These are phyloP conservation scores for Papilio xuthus DNA, from an alignment of 1,140 invertebrate species.

Conservation along the genomic window DNA sequence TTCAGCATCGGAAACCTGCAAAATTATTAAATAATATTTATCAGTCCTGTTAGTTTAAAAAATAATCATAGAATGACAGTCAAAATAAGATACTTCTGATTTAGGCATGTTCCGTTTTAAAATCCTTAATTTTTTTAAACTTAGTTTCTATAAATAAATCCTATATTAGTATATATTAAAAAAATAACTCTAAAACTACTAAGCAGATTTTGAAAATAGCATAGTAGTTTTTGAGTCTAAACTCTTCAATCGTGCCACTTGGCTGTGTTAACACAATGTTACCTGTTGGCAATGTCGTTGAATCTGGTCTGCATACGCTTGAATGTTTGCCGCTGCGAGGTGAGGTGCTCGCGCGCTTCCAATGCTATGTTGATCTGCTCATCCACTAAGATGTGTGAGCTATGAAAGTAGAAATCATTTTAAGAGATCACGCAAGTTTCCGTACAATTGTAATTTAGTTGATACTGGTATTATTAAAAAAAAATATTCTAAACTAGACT, in stretches of 20 bases:
- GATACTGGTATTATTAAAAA: no score
- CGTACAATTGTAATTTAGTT: no score
- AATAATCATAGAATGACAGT: neutral
- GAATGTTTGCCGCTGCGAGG: slow-evolving; percentile 92
- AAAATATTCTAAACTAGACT: no score
- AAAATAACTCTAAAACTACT: neutral
- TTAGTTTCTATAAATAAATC: no score
- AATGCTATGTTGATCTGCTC: slow-evolving; percentile 98
- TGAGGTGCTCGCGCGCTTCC: slow-evolving; percentile 95
- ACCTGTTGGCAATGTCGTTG: slow-evolving; percentile 95
- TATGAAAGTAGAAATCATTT: slow-evolving; percentile 74
- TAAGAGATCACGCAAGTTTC: neutral
- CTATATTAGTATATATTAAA: no score
- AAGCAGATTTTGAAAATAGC: neutral
- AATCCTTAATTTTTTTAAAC: no score
- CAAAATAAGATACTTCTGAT: neutral
- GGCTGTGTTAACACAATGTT: neutral
- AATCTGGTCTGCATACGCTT: slow-evolving; percentile 95
- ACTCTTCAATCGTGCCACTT: no score
- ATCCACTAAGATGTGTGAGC: slow-evolving; percentile 95
- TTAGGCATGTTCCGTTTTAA: neutral
- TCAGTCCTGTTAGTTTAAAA: neutral
- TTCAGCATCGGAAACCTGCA: slow-evolving; percentile 90
- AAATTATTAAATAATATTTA: slow-evolving; percentile 40
- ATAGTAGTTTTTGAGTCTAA: no score